These are phyloP conservation scores for Scomber colias DNA, from an alignment of 2,113 vertebrate species.

Conservation along the genomic window DNA sequence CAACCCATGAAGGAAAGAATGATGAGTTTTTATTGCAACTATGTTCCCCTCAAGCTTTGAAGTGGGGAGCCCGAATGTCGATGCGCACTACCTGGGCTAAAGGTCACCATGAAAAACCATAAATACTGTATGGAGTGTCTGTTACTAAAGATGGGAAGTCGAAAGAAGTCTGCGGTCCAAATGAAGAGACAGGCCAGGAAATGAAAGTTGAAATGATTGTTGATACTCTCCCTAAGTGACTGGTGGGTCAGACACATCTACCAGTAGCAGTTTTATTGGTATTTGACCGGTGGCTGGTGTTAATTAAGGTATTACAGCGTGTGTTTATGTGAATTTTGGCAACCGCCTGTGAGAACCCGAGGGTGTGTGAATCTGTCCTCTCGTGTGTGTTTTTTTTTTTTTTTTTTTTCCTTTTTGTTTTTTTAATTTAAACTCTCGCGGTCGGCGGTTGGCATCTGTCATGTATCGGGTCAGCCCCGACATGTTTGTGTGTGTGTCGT, in stretches of 20 bases:
- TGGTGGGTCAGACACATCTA: neutral
- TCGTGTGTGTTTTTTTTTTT: neutral
- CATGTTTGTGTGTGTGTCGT: neutral
- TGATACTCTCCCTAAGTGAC: neutral
- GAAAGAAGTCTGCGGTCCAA: neutral
- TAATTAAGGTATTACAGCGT: slow-evolving; percentile 35
- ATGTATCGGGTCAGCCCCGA: neutral
- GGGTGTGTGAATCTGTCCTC: slow-evolving; percentile 23
- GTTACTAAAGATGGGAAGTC: neutral
- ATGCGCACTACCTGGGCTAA: slow-evolving; percentile 29
- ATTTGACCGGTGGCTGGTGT: slow-evolving; percentile 27
- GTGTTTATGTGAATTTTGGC: slow-evolving; percentile 45
- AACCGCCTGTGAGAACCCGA: slow-evolving; percentile 25
- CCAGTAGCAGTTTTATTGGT: neutral
- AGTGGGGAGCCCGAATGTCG: neutral
- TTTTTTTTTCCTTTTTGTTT: no score
- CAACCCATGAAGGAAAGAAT: slow-evolving; percentile 29
- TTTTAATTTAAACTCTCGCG: slow-evolving; percentile 45
- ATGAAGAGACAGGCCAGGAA: neutral
- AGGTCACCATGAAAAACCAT: slow-evolving; percentile 9
- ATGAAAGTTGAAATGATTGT: neutral
- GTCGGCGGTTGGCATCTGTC: slow-evolving; percentile 6
- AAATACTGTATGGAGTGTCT: slow-evolving; percentile 22
- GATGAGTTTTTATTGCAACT: slow-evolving; percentile 24
- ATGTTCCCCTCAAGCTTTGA: slow-evolving; percentile 4